Percentiles rank a stretch among this genome's conserved stretches.
These are phyloP conservation scores for Ceriagrion tenellum DNA, from an alignment of 2,888 invertebrate genomes.

Conservation along the genomic window DNA sequence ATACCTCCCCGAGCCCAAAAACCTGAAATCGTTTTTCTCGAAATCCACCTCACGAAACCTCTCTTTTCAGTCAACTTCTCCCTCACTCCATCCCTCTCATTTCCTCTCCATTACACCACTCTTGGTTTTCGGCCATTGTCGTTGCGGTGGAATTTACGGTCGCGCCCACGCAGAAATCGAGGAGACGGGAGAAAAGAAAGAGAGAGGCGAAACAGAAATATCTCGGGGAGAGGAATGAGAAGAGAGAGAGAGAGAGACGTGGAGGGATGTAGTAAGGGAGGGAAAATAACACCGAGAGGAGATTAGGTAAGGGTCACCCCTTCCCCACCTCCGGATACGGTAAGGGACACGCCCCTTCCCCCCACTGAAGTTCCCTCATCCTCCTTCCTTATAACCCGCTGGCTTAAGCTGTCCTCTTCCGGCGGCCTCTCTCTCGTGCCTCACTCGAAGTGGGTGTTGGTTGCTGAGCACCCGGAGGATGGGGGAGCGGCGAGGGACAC, in stretches of 20 bases:
- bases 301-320: neutral
- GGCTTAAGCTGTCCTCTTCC: neutral
- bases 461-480: neutral
- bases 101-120: constrained; percentile 17
- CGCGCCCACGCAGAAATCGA: neutral
- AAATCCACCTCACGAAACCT: neutral
- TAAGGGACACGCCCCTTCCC: too few relatives aligned
- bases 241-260: neutral
- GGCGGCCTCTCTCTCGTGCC: neutral
- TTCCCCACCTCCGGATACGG: too few relatives aligned
- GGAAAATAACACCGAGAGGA: neutral
- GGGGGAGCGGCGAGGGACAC: neutral
- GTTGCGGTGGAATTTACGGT: constrained; percentile 9
- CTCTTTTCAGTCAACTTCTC: neutral
- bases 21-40: neutral
- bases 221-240: neutral
- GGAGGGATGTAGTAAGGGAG: neutral
- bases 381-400: neutral
- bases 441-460: neutral
- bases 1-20: neutral
- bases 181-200: neutral
- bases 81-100: neutral
- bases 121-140: neutral
- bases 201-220: neutral
- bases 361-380: too few relatives aligned